Evolutionary conservation across 2,797 vertebrate genomes (phyloP).

Genomic region (Manis crassicaudata): DNA sequence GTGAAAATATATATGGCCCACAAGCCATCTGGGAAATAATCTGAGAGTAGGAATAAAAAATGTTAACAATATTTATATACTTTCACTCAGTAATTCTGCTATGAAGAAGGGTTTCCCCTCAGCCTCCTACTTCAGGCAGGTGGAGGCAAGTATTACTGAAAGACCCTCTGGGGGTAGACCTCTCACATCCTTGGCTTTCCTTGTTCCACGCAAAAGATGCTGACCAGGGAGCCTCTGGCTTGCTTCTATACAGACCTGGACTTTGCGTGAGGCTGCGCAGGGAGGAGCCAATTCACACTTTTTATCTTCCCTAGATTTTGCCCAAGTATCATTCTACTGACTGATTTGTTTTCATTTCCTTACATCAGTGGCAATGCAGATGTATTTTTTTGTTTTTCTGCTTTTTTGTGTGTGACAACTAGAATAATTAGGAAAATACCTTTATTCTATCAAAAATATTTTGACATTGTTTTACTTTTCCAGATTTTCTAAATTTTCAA

Average conservation of each 20-base stretch:
- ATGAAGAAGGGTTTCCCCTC: neutral
- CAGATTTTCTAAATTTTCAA: conserved; percentile 2
- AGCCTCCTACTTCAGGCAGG: neutral
- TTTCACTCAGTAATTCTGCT: neutral
- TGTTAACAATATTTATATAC: neutral
- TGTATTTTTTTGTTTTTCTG: neutral
- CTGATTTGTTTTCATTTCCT: neutral
- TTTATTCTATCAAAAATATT: neutral
- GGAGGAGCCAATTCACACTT: too few relatives aligned
- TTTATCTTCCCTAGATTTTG: neutral
- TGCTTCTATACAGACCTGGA: neutral
- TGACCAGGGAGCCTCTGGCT: neutral
- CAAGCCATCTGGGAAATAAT: neutral
- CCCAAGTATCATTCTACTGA: neutral
- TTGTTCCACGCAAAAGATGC: neutral
- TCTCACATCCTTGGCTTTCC: neutral
- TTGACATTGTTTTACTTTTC: neutral
- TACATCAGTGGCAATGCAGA: neutral
- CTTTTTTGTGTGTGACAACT: neutral
- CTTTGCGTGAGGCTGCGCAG: neutral
- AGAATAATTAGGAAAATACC: neutral
- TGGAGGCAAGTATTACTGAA: neutral
- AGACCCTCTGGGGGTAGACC: neutral
- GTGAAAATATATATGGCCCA: neutral
- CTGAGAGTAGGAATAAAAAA: neutral